phyloP scores from a whole-genome alignment of 1,140 invertebrate genomes.

The Saccostrea glomerata region DNA sequence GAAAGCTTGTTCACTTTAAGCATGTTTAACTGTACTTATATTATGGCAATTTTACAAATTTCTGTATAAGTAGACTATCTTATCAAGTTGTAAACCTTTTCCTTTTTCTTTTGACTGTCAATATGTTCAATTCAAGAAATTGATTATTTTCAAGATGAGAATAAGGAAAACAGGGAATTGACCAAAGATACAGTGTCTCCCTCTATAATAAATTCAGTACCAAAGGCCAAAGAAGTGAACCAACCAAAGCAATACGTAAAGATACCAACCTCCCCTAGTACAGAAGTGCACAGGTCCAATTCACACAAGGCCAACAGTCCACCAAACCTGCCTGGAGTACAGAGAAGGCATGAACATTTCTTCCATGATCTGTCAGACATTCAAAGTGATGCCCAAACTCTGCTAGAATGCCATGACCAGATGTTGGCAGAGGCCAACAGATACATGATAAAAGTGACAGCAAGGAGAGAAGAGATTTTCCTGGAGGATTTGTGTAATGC shows the following conservation, averaged over 20 bases:
- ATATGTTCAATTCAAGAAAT: background rate
- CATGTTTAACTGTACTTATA: background rate
- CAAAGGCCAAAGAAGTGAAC: background rate
- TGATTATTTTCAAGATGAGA: background rate
- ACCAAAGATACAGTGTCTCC: background rate
- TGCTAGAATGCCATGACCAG: slow-evolving; percentile 37
- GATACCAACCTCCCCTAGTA: background rate
- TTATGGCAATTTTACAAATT: too few species aligned
- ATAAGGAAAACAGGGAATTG: background rate
- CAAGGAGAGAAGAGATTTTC: background rate
- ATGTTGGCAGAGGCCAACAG: slow-evolving; percentile 1
- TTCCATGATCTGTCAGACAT: slow-evolving; percentile 14
- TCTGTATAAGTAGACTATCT: too few species aligned
- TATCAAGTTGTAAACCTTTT: too few species aligned
- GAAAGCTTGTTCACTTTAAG: too few species aligned
- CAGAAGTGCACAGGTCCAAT: background rate
- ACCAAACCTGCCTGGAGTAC: background rate
- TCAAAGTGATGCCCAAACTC: slow-evolving; percentile 35
- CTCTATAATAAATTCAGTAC: background rate
- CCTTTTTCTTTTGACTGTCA: too few species aligned
- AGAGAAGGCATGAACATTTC: background rate
- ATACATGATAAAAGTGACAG: background rate
- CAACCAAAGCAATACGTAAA: background rate
- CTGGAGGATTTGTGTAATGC: slow-evolving; percentile 10
- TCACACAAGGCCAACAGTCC: background rate